Evolutionary conservation across 2,797 vertebrate genomes (phyloP).

Genomic region (Acrocephalus scirpaceus): DNA sequence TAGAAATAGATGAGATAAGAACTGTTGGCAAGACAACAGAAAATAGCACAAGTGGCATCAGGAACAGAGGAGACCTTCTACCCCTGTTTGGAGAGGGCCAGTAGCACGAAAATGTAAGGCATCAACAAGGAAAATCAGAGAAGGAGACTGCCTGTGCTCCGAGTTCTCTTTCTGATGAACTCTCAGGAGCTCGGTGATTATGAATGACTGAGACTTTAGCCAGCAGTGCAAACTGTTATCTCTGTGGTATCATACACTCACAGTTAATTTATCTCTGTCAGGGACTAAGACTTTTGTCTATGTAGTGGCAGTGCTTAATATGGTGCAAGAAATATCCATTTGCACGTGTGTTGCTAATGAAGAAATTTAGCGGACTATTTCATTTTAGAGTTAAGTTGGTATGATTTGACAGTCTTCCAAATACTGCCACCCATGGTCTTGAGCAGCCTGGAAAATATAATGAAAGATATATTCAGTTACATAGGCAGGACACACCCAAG

Average conservation of each 20-base stretch:
- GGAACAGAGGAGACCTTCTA: neutral
- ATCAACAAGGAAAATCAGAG: neutral
- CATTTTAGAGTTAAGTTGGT: neutral
- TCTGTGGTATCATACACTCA: neutral
- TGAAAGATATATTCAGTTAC: neutral
- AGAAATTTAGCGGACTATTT: neutral
- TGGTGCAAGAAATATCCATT: neutral
- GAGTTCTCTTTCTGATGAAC: neutral
- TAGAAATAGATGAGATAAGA: neutral
- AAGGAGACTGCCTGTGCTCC: neutral
- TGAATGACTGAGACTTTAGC: accelerated
- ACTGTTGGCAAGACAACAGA: neutral
- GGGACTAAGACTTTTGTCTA: neutral
- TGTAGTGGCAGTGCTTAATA: neutral
- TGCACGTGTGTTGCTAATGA: neutral
- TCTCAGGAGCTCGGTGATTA: neutral
- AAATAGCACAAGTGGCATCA: neutral
- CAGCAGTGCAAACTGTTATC: neutral
- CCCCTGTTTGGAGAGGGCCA: neutral
- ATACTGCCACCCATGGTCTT: neutral
- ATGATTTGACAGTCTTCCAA: neutral
- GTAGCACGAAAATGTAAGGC: neutral
- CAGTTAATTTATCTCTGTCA: neutral
- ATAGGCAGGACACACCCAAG: neutral
- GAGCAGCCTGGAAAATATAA: neutral